These are phyloP conservation scores for Oceanites oceanicus DNA, from an alignment of 2,113 vertebrate genomes.

Conservation along the genomic window DNA sequence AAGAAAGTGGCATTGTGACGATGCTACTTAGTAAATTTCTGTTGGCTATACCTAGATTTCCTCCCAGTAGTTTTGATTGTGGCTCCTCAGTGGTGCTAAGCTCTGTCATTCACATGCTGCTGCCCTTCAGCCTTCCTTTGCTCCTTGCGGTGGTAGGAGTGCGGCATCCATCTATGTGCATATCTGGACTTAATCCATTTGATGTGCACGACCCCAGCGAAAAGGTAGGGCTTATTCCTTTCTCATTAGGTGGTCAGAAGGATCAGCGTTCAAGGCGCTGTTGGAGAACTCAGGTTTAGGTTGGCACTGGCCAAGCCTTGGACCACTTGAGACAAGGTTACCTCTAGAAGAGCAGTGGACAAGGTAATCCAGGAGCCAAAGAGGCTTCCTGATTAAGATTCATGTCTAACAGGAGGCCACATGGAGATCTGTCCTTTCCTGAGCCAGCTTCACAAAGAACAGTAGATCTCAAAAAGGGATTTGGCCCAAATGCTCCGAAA, in stretches of 20 bases:
- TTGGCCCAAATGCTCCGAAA: not conserved
- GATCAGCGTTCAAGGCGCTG: not conserved
- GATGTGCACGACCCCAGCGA: not conserved
- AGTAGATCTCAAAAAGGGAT: not conserved
- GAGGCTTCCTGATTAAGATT: not conserved
- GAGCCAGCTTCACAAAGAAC: not conserved
- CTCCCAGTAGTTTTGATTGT: not conserved
- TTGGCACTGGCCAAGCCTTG: not conserved
- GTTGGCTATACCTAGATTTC: not conserved
- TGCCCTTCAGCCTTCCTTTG: not conserved
- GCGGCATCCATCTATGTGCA: not conserved
- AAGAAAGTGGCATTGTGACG: not conserved
- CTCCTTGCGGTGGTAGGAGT: not conserved
- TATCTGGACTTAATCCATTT: not conserved
- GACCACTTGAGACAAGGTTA: not conserved
- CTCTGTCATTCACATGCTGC: not conserved
- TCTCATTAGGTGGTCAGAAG: not conserved
- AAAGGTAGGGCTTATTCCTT: not conserved
- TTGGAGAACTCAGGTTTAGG: not conserved
- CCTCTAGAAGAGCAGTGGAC: not conserved
- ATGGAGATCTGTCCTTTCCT: not conserved
- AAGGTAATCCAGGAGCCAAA: not conserved
- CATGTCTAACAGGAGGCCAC: not conserved
- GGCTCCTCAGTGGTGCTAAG: not conserved
- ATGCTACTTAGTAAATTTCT: not conserved